Evolutionary conservation across 2,797 vertebrate species (phyloP), one percentile per base, ranked within the genome.

Genomic region (Sciurus carolinensis): DNA sequence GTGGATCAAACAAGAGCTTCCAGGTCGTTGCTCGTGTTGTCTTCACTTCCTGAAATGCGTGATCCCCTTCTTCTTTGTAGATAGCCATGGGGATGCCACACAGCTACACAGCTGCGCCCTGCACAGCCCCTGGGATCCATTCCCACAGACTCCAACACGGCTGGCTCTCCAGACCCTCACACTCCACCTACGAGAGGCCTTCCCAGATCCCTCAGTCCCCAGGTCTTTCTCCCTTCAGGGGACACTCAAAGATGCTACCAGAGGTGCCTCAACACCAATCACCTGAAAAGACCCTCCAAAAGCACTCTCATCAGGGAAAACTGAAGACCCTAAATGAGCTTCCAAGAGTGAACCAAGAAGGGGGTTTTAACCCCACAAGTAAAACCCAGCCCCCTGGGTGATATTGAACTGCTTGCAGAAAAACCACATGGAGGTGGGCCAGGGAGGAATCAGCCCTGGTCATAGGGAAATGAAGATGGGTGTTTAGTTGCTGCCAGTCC

Each of bases 261-360:
- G 28, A 28, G 7, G 15, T 54, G 12, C 17, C 73, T 82, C 39
- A n/a, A 50, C 4, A 14, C 15, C 7, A 82, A 0, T 83, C 73
- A 96, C 18, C 47, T 28, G 50, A 85, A 80, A 92, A 18, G n/a
- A 82, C 4, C 26, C 22, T 9, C 47, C 13, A 11, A 52, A 47
- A 67, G 18, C 39, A 54, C 71, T 92, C 59, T 88, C 69, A n/a
- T 8, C 80, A 52, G 66, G 4, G 12, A 84, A 79, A 8, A 4
- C 42, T 71, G n/a, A 75, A 52, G 15, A 71, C 3, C n/a, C 22
- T 47, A 62, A 59, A 52, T 28, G 47, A 85, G 18, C 30, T 54
- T 20, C 50, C 44, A 87, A 85, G 42, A 90, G 54, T 84, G 71
- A 92, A 15, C 11, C 7, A 81, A 76, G 52, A 94, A 89, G 36